Percentiles rank a stretch among this genome's conserved stretches.
Conservation (phyloP, 2,888 invertebrate genomes). For the Drosophila multiciliata region DNA sequence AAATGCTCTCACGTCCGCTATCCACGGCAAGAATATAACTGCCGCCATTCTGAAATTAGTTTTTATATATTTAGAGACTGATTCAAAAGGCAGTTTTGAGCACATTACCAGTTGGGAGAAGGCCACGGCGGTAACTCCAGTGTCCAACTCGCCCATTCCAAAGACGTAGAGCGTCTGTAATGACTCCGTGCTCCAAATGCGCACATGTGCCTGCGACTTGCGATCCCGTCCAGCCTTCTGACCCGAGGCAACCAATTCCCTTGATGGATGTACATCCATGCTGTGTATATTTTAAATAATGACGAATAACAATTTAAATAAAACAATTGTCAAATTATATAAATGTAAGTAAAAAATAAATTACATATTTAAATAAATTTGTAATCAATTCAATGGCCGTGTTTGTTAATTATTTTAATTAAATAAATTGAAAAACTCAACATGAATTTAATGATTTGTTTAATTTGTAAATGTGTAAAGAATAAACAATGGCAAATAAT, state of each 20-base stretch:
- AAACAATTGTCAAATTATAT: background rate
- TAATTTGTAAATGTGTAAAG: background rate
- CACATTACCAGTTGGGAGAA: slow-evolving; percentile 92
- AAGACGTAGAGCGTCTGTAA: slow-evolving; percentile 95
- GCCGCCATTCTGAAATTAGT: slow-evolving; percentile 90
- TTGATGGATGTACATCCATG: slow-evolving; percentile 94
- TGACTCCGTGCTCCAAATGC: slow-evolving; percentile 96
- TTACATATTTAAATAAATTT: background rate
- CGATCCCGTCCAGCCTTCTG: slow-evolving; percentile 93
- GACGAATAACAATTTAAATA: background rate
- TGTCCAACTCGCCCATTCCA: slow-evolving; percentile 95
- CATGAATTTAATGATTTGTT: background rate
- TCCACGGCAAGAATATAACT: slow-evolving; percentile 96
- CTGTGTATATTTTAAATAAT: slow-evolving; percentile 84
- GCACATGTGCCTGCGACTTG: slow-evolving; percentile 94
- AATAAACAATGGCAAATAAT: background rate
- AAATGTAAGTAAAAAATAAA: background rate
- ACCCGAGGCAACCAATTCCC: slow-evolving; percentile 95
- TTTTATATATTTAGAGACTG: background rate
- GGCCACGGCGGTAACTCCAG: slow-evolving; percentile 94
- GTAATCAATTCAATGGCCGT: background rate
- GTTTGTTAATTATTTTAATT: background rate
- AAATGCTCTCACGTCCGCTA: slow-evolving; percentile 94
- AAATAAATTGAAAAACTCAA: background rate
- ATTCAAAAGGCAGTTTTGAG: background rate